Base-by-base conservation (phyloP, 2,797 vertebrate genomes). In the Percopsis omiscomaycus region DNA sequence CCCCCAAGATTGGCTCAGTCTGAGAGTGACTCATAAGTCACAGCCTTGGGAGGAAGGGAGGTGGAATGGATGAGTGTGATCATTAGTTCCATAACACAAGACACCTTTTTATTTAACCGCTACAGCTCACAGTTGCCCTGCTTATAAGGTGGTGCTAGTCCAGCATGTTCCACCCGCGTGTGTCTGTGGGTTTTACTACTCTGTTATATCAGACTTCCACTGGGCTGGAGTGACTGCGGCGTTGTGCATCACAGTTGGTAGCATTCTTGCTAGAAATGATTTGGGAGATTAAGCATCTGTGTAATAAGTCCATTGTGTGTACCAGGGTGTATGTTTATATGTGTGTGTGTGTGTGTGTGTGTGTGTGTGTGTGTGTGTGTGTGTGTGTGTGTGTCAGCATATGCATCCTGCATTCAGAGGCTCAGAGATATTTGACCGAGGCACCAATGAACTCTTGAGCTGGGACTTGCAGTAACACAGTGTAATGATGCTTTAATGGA, bases 1-100 rank as follows among this genome's bases (percentile, higher is more conserved):
- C 71, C 73, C 64, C 54, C 71, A 14, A 63, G 73, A 80, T 80
- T 68, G 64, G 55, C 72, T 84, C 74, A 50, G 56, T 82, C 69
- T 77, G 70, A 55, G 77, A 66, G 64, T 82, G 84, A 85, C 71
- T 83, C 84, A 85, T 66, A 61, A 82, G 63, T 78, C 68, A 64
- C 58, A 62, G 70, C 69, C 52, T 79, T 49, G 54, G 65, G 46
- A 70, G 73, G 13, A 61, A 52, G 12, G n/a, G 74, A 63, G 69
- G 73, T 70, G 80, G 69, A 72, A 59, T 56, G 49, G 51, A 63
- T 13, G 55, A 75, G 52, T 46, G 55, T 61, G 75, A 59, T 28
- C 22, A 62, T 72, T 84, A 71, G 71, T 84, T 88, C 84, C 16
- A 10, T 79, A 75, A 82, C 78, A 74, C 47, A 50, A 28, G 65